Percentiles rank a stretch among this genome's conserved stretches.
These are phyloP conservation scores for Petrocephalus sullivani DNA, from an alignment of 2,797 vertebrate species.

Conservation along the genomic window DNA sequence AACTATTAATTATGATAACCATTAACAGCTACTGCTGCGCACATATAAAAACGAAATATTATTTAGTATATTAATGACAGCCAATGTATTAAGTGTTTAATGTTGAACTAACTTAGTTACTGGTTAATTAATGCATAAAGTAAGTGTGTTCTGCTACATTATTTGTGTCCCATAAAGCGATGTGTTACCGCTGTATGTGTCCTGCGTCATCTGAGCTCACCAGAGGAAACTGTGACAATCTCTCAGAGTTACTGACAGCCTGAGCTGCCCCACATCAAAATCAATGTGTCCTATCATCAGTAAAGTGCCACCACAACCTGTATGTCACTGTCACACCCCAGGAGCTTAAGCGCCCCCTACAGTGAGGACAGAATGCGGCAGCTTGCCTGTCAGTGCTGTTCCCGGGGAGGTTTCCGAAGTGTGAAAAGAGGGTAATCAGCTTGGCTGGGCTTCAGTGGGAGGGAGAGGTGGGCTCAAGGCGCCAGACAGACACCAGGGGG, in stretches of 20 bases:
- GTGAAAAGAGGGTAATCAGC: neutral
- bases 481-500: neutral
- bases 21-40: too few species aligned
- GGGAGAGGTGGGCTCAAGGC: neutral
- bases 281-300: neutral
- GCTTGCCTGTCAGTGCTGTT: neutral
- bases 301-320: neutral
- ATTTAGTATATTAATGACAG: too few species aligned
- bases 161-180: too few species aligned
- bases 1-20: too few species aligned
- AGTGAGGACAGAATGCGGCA: neutral
- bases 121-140: too few species aligned
- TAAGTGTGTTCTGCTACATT: too few species aligned
- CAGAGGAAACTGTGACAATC: neutral
- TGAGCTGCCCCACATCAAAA: neutral
- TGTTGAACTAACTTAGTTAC: too few species aligned
- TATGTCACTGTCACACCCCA: neutral
- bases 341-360: neutral
- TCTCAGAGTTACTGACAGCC: neutral
- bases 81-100: too few species aligned
- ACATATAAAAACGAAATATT: too few species aligned
- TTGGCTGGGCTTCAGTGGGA: neutral
- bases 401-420: neutral
- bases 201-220: neutral
- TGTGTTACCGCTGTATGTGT: neutral